A percentile compares a stretch with the other conserved stretches of the same genome.
These are phyloP conservation scores for Athalia cordata DNA, from an alignment of 2,888 invertebrate species.

Conservation along the genomic window DNA sequence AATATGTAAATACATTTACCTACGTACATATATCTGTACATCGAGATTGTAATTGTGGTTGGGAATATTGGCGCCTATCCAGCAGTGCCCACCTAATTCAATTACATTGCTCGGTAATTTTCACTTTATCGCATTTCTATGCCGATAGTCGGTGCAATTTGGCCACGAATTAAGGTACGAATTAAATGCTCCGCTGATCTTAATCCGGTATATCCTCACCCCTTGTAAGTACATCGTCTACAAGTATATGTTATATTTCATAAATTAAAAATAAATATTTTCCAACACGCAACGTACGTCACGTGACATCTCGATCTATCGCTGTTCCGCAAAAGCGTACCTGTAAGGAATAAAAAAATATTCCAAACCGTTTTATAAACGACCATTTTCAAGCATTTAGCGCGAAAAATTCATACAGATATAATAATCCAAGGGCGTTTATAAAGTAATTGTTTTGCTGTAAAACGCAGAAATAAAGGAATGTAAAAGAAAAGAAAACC, in stretches of 20 bases:
- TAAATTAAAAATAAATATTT: too few relatives aligned
- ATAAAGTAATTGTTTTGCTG: too few relatives aligned
- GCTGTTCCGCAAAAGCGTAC: too few relatives aligned
- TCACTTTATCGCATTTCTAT: slow-evolving; percentile 44
- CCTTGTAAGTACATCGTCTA: neutral
- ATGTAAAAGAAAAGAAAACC: neutral
- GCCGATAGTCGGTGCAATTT: slow-evolving; percentile 42
- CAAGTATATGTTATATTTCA: neutral
- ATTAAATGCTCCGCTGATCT: slow-evolving; percentile 37
- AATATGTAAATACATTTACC: too few relatives aligned
- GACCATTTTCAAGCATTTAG: too few relatives aligned
- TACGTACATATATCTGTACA: slow-evolving; percentile 1
- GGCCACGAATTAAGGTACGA: slow-evolving; percentile 36
- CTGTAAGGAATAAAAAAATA: too few relatives aligned
- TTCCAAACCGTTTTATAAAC: too few relatives aligned
- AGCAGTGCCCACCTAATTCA: slow-evolving; percentile 43
- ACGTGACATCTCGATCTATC: too few relatives aligned
- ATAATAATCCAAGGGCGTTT: too few relatives aligned
- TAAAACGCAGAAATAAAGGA: neutral
- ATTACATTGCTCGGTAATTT: slow-evolving; percentile 44
- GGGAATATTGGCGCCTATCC: slow-evolving; percentile 42
- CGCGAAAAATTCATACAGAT: too few relatives aligned
- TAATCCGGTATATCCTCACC: neutral
- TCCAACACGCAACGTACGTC: too few relatives aligned
- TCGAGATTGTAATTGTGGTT: slow-evolving; percentile 42